Base-by-base conservation (phyloP, 2,113 vertebrate species). In the Rhegmatorhina hoffmannsi region DNA sequence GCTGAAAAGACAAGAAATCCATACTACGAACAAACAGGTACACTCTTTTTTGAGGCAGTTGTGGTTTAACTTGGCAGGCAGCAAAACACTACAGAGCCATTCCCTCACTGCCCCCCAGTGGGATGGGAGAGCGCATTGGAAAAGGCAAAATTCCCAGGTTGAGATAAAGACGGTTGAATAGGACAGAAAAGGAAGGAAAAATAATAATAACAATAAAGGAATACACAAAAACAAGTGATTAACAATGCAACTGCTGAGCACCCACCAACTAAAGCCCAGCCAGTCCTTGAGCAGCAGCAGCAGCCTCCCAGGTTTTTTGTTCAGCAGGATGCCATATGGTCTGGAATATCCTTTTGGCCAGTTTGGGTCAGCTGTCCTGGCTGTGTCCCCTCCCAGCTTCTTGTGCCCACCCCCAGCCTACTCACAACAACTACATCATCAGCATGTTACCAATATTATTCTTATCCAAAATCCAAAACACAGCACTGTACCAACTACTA, bases 1-100 rank as follows among this genome's bases (percentile, higher is more conserved):
- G 64, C 68, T 89, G 91, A 75, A 87, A 78, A 91, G 77, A 87
- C 49, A 86, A 89, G 53, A 86, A 94, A 93, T 67, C 85, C 62
- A 79, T 74, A 69, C 72, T 50, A 46, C 17, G 59, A 94, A 82
- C 36, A 74, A 70, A 36, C 49, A 80, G 12, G 56, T 47, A 24
- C 4, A 16, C 28, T 17, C 60, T 59, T 50, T 74, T 34, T 47
- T 5, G 6, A 76, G 62, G 17, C 8, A 67, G 33, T 18, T 50
- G 43, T 36, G 26, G 60, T 63, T 82, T 58, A 76, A 58, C 33
- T 81, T 4, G 0, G 10, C 49, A 63, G 69, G 56, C 56, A 67
- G n/a, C 1, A 0, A 47, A 73, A 46, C 29, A 53, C 38, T n/a
- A 34, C 89, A 67, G 17, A 59, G 38, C 38, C 52, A 75, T 68